phyloP scores from a whole-genome alignment of 2,797 vertebrate species.

The Somateria mollissima region DNA sequence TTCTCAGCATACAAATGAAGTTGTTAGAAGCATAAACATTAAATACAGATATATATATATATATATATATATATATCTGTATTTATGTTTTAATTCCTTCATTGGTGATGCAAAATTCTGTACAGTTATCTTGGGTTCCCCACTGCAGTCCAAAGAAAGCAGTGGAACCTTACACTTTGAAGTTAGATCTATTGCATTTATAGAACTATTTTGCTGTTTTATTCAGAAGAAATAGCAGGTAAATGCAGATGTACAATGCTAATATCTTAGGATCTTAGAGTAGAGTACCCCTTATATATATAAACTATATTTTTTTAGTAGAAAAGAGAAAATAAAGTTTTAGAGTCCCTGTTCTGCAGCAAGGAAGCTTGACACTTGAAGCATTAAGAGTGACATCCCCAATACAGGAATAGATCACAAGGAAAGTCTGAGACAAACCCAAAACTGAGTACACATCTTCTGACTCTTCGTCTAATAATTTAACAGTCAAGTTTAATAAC shows the following conservation, averaged over 20 bases:
- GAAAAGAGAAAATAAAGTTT: neutral
- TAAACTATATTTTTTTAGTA: neutral
- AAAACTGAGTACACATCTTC: neutral
- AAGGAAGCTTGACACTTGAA: neutral
- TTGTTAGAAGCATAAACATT: neutral
- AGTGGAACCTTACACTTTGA: neutral
- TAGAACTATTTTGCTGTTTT: neutral
- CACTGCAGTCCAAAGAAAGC: neutral
- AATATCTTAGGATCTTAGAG: neutral
- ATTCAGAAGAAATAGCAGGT: neutral
- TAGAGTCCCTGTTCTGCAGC: neutral
- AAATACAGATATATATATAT: neutral
- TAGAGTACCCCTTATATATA: neutral
- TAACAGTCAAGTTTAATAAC: neutral
- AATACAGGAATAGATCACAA: neutral
- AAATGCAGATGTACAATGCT: neutral
- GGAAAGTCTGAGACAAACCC: neutral
- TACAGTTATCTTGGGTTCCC: neutral
- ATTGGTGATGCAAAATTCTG: neutral
- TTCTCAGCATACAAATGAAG: slow-evolving; percentile 7
- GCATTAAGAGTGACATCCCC: neutral
- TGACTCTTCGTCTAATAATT: neutral
- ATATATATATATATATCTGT: neutral
- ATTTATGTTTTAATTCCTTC: neutral
- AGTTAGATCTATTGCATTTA: neutral